Percentiles rank a stretch among this genome's conserved stretches.
These are phyloP conservation scores for Stramonita haemastoma DNA, from an alignment of 2,888 invertebrate species.

Conservation along the genomic window DNA sequence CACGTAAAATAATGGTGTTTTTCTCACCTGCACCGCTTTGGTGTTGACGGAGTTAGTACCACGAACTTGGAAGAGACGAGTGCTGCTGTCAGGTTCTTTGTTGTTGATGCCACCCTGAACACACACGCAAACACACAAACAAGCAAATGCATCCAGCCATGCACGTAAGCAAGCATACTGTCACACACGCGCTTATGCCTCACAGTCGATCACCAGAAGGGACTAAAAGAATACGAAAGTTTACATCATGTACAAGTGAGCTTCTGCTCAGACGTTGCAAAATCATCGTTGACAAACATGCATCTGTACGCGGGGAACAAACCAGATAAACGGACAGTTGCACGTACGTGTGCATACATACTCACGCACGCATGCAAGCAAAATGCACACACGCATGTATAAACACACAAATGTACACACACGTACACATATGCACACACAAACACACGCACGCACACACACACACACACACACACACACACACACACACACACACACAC, in stretches of 20 bases:
- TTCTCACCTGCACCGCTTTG: conserved; percentile 86
- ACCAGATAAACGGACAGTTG: too few relatives aligned
- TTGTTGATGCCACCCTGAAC: conserved; percentile 80
- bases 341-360: not conserved
- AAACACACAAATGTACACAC: not conserved
- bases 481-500: too few relatives aligned
- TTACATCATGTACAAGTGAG: too few relatives aligned
- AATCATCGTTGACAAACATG: too few relatives aligned
- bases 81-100: conserved; percentile 72
- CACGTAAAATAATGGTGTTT: too few relatives aligned
- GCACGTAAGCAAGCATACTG: not conserved
- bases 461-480: too few relatives aligned
- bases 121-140: not conserved
- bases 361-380: not conserved
- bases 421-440: not conserved
- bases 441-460: too few relatives aligned
- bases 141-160: not conserved
- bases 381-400: not conserved
- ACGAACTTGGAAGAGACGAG: conserved; percentile 86
- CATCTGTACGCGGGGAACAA: not conserved
- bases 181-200: not conserved
- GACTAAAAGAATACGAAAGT: too few relatives aligned
- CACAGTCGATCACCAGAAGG: not conserved
- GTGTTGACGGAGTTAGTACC: conserved; percentile 86
- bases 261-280: too few relatives aligned